A percentile compares a stretch with the other conserved stretches of the same genome.
Evolutionary conservation across 2,113 vertebrate species (phyloP).

Genomic region (Psilopsiagon aymara): DNA sequence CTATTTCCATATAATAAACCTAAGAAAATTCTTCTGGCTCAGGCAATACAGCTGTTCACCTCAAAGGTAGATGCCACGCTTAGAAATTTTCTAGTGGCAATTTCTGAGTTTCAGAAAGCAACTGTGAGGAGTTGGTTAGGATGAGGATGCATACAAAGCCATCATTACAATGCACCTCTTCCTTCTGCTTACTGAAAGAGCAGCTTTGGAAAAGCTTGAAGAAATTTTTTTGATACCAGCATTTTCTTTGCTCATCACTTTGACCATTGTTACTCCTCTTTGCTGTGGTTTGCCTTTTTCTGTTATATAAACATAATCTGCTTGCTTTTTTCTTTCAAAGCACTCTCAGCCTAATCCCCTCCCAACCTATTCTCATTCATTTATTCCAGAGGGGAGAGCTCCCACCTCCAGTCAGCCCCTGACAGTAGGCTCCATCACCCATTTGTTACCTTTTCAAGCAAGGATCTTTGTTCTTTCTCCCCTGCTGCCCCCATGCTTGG

Average conservation of each 20-base stretch:
- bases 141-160: constrained; percentile 27
- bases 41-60: neutral
- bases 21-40: neutral
- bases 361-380: constrained; percentile 69
- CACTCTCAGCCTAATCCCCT: constrained; percentile 62
- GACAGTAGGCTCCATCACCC: constrained; percentile 68
- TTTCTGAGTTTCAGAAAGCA: constrained; percentile 36
- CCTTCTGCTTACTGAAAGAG: constrained; percentile 51
- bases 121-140: constrained; percentile 32
- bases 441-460: constrained; percentile 70
- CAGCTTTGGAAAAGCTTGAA: constrained; percentile 55
- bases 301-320: constrained; percentile 69
- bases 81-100: constrained; percentile 17
- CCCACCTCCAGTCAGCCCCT: constrained; percentile 67
- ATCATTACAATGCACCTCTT: constrained; percentile 7
- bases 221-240: constrained; percentile 54
- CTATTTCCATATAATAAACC: neutral
- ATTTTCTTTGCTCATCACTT: constrained; percentile 58
- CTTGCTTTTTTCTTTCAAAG: constrained; percentile 68
- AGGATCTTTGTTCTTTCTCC: constrained; percentile 69
- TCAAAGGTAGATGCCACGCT: constrained; percentile 16
- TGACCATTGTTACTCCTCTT: constrained; percentile 63
- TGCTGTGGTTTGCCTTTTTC: constrained; percentile 59
- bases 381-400: constrained; percentile 66
- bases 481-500: constrained; percentile 71